Conservation (phyloP, 2,113 vertebrate genomes). For the Vimba vimba region DNA sequence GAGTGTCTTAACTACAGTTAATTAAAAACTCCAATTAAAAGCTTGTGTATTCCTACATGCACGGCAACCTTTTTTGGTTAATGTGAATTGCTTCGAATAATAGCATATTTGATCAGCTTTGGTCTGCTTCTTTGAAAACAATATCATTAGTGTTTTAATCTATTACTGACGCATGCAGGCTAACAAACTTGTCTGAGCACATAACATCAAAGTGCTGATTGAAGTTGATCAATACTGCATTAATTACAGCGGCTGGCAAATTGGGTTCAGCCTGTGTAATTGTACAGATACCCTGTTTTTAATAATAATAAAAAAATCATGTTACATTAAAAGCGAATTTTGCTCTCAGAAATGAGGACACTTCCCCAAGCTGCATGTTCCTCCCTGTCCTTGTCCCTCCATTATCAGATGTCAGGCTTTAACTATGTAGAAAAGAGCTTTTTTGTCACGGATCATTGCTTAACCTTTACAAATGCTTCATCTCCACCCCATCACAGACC, state of each 20-base stretch:
- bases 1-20: constrained; percentile 15
- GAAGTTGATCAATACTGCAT: constrained; percentile 34
- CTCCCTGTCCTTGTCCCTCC: constrained; percentile 37
- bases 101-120: constrained; percentile 33
- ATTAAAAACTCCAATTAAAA: constrained; percentile 16
- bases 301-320: background rate
- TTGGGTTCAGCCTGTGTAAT: constrained; percentile 13
- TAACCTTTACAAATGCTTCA: constrained; percentile 61
- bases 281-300: constrained; percentile 21
- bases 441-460: constrained; percentile 60
- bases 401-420: constrained; percentile 60
- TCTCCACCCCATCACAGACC: constrained; percentile 50
- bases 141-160: constrained; percentile 30
- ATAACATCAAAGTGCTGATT: constrained; percentile 28
- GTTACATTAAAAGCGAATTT: constrained; percentile 47
- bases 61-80: background rate
- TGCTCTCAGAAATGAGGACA: constrained; percentile 44
- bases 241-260: background rate
- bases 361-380: constrained; percentile 35
- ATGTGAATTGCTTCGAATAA: constrained; percentile 8
- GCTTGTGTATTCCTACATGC: background rate
- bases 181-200: constrained; percentile 1
- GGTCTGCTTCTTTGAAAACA: constrained; percentile 13
- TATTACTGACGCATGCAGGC: background rate
- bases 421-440: constrained; percentile 58